Percentiles rank a stretch among this genome's conserved stretches.
phyloP scores from a whole-genome alignment of 2,113 vertebrate species.

The Takifugu bimaculatus region DNA sequence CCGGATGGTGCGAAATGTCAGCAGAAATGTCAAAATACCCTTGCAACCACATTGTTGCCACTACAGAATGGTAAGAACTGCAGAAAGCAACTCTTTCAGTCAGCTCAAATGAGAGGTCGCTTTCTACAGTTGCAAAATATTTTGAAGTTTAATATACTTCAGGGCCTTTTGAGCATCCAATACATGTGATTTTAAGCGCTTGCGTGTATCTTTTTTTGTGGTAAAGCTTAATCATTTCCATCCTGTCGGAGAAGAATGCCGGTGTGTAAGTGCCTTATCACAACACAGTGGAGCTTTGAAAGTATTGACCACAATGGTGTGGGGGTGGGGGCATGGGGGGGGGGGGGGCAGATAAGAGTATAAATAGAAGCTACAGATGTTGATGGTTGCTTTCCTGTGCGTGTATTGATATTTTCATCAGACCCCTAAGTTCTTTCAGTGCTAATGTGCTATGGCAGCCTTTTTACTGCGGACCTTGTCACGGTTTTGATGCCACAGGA shows the following conservation, averaged over 20 bases:
- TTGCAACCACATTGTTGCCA: no score
- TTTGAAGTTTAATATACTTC: constrained; percentile 15
- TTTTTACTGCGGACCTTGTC: constrained; percentile 7
- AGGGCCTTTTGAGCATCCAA: not conserved
- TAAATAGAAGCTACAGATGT: not conserved
- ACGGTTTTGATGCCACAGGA: constrained; percentile 36
- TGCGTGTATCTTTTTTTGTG: constrained; percentile 1
- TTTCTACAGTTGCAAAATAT: not conserved
- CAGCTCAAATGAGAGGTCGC: no score
- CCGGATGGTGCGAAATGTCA: no score
- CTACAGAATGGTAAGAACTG: no score
- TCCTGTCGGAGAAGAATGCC: constrained; percentile 31
- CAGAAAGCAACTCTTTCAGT: no score
- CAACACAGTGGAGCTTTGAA: constrained; percentile 15
- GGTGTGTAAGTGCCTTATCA: constrained; percentile 15
- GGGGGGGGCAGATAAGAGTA: no score
- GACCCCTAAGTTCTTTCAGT: constrained; percentile 14
- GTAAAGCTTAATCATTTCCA: constrained; percentile 16
- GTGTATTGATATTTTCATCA: constrained; percentile 25
- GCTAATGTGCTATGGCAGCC: constrained; percentile 25
- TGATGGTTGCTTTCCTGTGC: constrained; percentile 13
- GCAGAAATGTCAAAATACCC: no score
- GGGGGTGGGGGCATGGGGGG: no score
- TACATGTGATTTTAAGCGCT: constrained; percentile 5
- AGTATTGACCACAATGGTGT: not conserved